phyloP scores from a whole-genome alignment of 2,888 invertebrate genomes.

The Tachystola acroxantha region DNA sequence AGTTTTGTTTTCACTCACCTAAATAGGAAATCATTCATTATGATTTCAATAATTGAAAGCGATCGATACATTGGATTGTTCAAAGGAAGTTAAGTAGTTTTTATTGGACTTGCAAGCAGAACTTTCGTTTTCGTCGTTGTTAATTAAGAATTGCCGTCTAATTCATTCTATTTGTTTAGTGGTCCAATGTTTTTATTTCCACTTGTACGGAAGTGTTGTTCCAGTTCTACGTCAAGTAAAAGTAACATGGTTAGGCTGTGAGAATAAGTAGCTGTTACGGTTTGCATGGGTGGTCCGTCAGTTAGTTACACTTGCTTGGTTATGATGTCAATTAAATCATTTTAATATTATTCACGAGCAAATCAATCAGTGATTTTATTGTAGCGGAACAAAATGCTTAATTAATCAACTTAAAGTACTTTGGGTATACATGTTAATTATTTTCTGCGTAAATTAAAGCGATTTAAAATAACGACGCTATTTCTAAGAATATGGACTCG shows the following conservation, averaged over 20 bases:
- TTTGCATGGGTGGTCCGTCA: conserved; percentile 41
- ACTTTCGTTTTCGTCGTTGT: conserved; percentile 13
- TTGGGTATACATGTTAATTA: too few species aligned
- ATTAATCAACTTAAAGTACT: conserved; percentile 13
- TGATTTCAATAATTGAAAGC: conserved; percentile 13
- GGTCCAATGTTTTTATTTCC: conserved; percentile 13
- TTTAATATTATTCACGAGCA: conserved; percentile 23
- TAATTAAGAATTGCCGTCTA: conserved; percentile 5
- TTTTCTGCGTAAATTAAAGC: neutral
- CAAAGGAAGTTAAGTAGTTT: conserved; percentile 16
- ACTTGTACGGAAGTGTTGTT: conserved; percentile 36
- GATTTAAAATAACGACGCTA: too few species aligned
- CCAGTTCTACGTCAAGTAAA: conserved; percentile 35
- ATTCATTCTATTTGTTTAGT: conserved; percentile 8
- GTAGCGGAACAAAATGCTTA: conserved; percentile 26
- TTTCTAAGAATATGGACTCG: too few species aligned
- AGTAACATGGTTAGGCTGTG: conserved; percentile 31
- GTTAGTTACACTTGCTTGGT: conserved; percentile 40
- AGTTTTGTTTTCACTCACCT: conserved; percentile 6
- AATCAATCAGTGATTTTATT: conserved; percentile 28
- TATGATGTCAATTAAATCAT: conserved; percentile 29
- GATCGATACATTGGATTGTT: conserved; percentile 16
- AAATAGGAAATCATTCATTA: conserved; percentile 10
- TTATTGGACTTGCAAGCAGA: conserved; percentile 11
- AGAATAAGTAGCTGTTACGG: conserved; percentile 39